Evolutionary conservation across 2,797 vertebrate species (phyloP).

Genomic region (Leptoclinus maculatus): DNA sequence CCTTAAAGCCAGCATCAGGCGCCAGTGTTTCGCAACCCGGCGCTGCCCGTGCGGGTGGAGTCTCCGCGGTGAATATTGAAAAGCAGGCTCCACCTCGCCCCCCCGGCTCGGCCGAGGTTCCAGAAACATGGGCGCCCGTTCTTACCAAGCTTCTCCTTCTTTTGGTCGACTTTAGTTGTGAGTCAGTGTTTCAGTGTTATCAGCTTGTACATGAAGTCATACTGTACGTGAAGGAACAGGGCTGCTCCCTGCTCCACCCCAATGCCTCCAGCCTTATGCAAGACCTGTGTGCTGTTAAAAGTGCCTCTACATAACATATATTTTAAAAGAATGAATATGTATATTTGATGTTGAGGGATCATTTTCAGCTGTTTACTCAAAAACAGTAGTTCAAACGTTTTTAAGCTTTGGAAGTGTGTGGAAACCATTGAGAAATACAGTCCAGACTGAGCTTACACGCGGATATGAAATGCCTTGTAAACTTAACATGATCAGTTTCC

Average conservation of each 20-base stretch:
- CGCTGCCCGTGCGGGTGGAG: constrained; percentile 19
- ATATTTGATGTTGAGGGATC: neutral
- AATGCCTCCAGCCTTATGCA: constrained; percentile 88
- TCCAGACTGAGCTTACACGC: constrained; percentile 25
- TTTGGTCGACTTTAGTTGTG: constrained; percentile 55
- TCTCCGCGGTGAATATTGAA: neutral
- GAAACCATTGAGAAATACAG: neutral
- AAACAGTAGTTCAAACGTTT: neutral
- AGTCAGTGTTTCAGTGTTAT: constrained; percentile 67
- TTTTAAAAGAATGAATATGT: neutral
- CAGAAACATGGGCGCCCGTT: constrained; percentile 37
- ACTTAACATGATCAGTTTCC: constrained; percentile 24
- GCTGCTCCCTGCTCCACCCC: constrained; percentile 69
- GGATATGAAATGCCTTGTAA: constrained; percentile 35
- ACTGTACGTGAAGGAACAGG: constrained; percentile 67
- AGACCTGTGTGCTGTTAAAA: constrained; percentile 87
- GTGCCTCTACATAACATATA: constrained; percentile 51
- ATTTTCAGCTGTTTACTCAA: neutral
- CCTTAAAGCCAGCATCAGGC: constrained; percentile 78
- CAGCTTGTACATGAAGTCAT: constrained; percentile 63
- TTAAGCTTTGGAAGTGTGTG: neutral
- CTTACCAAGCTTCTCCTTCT: constrained; percentile 60
- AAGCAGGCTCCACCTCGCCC: neutral
- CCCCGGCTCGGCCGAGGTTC: constrained; percentile 21
- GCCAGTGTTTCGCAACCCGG: constrained; percentile 40